These are phyloP conservation scores for Rhinatrema bivittatum DNA, from an alignment of 2,797 vertebrate species.

Conservation along the genomic window DNA sequence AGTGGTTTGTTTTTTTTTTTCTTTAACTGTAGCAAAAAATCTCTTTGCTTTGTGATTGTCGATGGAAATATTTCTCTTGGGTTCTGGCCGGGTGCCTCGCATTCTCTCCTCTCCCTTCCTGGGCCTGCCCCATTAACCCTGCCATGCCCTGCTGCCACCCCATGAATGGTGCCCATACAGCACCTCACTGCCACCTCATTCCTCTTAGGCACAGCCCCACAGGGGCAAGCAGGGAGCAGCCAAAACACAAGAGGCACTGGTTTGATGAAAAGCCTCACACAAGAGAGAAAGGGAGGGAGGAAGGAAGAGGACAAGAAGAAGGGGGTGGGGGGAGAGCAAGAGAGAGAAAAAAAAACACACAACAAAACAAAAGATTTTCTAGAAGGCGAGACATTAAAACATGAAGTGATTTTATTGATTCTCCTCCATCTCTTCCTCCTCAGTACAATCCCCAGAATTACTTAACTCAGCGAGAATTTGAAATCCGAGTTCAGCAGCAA, in stretches of 20 bases:
- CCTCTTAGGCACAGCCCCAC: background rate
- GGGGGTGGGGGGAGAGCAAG: too few relatives aligned
- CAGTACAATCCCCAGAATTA: slow-evolving; percentile 76
- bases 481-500: slow-evolving; percentile 37
- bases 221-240: background rate
- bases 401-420: too few relatives aligned
- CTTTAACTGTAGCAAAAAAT: too few relatives aligned
- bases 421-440: too few relatives aligned
- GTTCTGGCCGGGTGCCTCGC: slow-evolving; percentile 3
- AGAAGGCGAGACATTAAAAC: too few relatives aligned
- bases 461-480: slow-evolving; percentile 93
- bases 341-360: too few relatives aligned
- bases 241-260: slow-evolving; percentile 44
- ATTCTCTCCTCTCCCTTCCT: slow-evolving; percentile 5
- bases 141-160: too few relatives aligned
- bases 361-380: background rate
- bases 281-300: slow-evolving; percentile 66
- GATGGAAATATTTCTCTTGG: too few relatives aligned
- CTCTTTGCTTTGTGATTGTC: too few relatives aligned
- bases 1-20: too few relatives aligned
- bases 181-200: too few relatives aligned
- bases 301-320: slow-evolving; percentile 60
- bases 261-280: slow-evolving; percentile 44
- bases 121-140: too few relatives aligned
- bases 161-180: background rate